Conservation (phyloP, 92 coral and sea anemone species). For the Phymanthus crucifer region DNA sequence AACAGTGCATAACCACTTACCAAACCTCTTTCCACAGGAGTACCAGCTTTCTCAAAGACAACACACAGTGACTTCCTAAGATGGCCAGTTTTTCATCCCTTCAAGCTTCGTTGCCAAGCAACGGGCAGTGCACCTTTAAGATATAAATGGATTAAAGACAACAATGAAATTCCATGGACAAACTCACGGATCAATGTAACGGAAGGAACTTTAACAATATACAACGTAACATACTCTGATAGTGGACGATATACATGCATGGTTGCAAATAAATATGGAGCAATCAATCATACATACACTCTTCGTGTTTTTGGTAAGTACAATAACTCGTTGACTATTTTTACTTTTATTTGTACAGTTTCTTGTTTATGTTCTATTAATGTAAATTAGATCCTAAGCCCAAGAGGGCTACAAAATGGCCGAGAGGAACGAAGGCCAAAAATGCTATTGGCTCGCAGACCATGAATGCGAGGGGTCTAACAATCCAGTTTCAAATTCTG, state of each 20-base stretch:
- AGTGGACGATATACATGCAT: constrained; percentile 74
- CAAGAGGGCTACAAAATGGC: too few relatives aligned
- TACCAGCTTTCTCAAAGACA: constrained; percentile 46
- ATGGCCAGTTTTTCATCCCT: constrained; percentile 64
- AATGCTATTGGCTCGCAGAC: too few relatives aligned
- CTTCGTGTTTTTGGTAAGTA: constrained; percentile 75
- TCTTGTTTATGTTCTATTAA: too few relatives aligned
- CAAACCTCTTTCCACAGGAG: constrained; percentile 25
- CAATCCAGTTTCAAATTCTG: too few relatives aligned
- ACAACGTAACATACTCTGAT: constrained; percentile 60
- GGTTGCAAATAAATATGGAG: constrained; percentile 76
- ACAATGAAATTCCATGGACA: constrained; percentile 29
- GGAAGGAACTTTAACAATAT: constrained; percentile 57
- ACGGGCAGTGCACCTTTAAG: constrained; percentile 73
- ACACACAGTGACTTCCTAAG: constrained; percentile 52
- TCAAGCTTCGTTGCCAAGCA: constrained; percentile 67
- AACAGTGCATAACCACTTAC: background rate
- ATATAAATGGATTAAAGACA: constrained; percentile 76
- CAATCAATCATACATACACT: constrained; percentile 66
- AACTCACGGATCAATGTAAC: constrained; percentile 57
- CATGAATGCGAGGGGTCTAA: too few relatives aligned
- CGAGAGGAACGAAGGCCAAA: too few relatives aligned
- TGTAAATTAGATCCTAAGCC: too few relatives aligned
- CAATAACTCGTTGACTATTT: background rate
- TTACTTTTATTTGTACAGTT: too few relatives aligned